Evolutionary conservation across 2,113 vertebrate species (phyloP), one percentile per base, ranked within the genome.

Genomic region (Parus major): DNA sequence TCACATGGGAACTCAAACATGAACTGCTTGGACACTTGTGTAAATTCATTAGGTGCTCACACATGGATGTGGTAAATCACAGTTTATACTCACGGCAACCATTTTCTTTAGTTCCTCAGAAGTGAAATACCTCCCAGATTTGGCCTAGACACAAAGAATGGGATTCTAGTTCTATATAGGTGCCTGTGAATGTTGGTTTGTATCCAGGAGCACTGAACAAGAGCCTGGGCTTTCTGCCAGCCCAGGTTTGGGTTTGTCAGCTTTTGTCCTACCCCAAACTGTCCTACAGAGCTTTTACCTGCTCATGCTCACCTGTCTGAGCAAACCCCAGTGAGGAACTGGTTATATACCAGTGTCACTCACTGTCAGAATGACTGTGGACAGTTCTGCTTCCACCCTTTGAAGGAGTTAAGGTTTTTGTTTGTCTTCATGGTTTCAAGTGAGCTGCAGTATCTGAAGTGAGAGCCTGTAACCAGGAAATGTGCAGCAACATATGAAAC

Each of bases 101-200:
- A 28, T 29, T 91, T 91, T 39, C 39, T 60, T 53, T 76, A n/a
- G 9, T 22, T 79, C 31, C 41, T 69, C 36, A 66, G 15, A 57
- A 42, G 22, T 76, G 64, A 71, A 50, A 60, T 11, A 18, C 18
- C 7, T 69, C 28, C 49, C 33, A 24, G 0, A 25, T 25, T 14
- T 15, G 28, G 11, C 20, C 29, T 25, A 15, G 35, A 27, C 15
- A 57, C 23, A 70, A 81, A 23, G 12, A 64, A 10, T 4, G 6
- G 44, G 23, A 3, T 55, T 71, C 12, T 65, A 33, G 12, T 63
- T 55, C 64, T 60, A 7, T 31, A 0, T 3, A 1, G 46, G 42
- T 41, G 61, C 21, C 4, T 2, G 0, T 22, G 12, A 7, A 2
- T 61, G 15, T 4, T 46, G 44, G 12, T 57, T 57, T 76, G 1